phyloP scores from a whole-genome alignment of 2,797 vertebrate genomes.

The Rhinoraja longicauda region DNA sequence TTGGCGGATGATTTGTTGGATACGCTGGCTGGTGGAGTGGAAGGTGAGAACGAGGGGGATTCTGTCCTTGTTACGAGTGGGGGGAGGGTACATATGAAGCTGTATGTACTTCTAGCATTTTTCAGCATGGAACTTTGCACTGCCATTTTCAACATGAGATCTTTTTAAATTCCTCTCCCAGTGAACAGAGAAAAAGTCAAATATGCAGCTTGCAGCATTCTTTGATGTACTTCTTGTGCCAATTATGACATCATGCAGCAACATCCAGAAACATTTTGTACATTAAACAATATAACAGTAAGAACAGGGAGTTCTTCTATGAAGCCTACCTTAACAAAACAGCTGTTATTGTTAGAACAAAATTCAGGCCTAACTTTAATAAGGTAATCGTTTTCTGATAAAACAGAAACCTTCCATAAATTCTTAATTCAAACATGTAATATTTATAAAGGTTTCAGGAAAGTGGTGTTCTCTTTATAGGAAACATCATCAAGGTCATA shows the following conservation, averaged over 20 bases:
- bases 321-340: not conserved
- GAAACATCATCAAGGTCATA: not conserved
- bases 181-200: not conserved
- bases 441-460: not conserved
- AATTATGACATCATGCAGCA: not conserved
- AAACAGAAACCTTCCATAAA: not conserved
- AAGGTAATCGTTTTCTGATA: not conserved
- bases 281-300: not conserved
- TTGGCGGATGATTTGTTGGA: no score
- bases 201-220: not conserved
- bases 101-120: not conserved
- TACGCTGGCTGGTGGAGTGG: no score
- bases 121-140: not conserved
- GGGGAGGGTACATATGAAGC: no score
- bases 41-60: no score
- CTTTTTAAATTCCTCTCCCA: not conserved
- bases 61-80: no score
- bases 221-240: not conserved
- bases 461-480: not conserved
- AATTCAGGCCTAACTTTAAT: not conserved
- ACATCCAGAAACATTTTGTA: not conserved
- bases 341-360: not conserved
- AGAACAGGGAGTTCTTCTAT: not conserved
- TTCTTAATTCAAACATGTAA: not conserved
- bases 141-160: not conserved